Percentiles rank a stretch among this genome's conserved stretches.
phyloP scores from a whole-genome alignment of 2,888 invertebrate genomes.

The Plagodis pulveraria region DNA sequence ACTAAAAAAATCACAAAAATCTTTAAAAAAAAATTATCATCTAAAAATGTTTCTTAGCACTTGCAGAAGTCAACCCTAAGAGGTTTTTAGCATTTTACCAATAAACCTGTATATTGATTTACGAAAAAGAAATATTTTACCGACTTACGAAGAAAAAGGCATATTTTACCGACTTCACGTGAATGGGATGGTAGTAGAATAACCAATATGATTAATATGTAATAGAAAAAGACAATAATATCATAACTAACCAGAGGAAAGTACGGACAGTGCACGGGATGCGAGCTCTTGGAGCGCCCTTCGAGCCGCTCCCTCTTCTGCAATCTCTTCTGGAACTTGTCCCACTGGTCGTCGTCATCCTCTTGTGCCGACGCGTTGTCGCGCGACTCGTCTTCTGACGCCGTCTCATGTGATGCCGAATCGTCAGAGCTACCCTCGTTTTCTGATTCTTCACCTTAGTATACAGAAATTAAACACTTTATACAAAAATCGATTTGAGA shows the following conservation, averaged over 20 bases:
- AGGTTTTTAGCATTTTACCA: no score
- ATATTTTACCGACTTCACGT: no score
- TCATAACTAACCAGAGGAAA: constrained; percentile 90
- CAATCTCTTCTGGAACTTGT: constrained; percentile 94
- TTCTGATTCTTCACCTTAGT: constrained; percentile 68
- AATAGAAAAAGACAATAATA: not conserved
- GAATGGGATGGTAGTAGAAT: no score
- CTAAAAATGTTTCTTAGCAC: no score
- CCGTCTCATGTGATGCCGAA: constrained; percentile 76
- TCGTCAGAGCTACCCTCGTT: constrained; percentile 71
- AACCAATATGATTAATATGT: no score
- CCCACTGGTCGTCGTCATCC: constrained; percentile 97
- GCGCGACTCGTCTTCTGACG: constrained; percentile 83
- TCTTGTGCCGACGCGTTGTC: constrained; percentile 87
- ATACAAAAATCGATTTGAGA: no score
- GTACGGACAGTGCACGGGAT: constrained; percentile 98
- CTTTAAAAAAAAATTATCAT: no score
- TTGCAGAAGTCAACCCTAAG: no score
- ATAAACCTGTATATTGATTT: no score
- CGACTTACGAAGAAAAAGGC: no score
- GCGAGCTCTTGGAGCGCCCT: constrained; percentile 96
- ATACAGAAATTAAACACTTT: not conserved
- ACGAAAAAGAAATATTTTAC: no score
- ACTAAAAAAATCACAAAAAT: no score
- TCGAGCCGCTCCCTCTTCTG: constrained; percentile 96